These are phyloP conservation scores for Gymnoscopelus microlampas DNA, from an alignment of 2,797 vertebrate genomes.

Conservation along the genomic window DNA sequence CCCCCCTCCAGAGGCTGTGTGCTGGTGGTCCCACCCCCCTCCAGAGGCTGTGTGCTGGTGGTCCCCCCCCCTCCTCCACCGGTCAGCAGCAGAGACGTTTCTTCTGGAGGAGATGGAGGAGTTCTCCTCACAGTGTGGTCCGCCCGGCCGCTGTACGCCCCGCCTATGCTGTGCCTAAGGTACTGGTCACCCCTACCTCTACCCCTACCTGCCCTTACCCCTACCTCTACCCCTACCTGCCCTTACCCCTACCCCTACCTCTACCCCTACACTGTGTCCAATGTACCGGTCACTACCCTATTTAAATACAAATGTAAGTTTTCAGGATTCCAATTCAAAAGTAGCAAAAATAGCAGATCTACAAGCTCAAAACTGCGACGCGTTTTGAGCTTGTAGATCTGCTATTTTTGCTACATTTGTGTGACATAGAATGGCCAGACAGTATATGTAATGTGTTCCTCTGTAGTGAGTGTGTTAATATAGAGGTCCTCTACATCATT, in stretches of 20 bases:
- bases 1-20: constrained; percentile 45
- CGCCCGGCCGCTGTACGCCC: constrained; percentile 75
- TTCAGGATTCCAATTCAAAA: no score
- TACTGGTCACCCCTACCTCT: constrained; percentile 40
- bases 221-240: not conserved
- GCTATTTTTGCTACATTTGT: no score
- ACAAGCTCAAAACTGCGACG: no score
- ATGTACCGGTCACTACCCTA: constrained; percentile 61
- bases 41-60: constrained; percentile 56
- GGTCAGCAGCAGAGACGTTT: constrained; percentile 67
- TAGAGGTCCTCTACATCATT: no score
- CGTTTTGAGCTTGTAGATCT: no score
- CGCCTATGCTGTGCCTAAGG: constrained; percentile 77
- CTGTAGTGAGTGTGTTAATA: no score
- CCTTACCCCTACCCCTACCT: constrained; percentile 32
- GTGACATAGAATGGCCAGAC: no score
- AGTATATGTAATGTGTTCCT: no score
- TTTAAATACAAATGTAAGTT: no score
- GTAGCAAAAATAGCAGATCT: no score
- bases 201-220: constrained; percentile 37
- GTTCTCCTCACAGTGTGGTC: constrained; percentile 71
- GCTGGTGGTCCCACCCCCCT: not conserved
- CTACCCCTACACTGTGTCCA: constrained; percentile 71
- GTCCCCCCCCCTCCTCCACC: constrained; percentile 26
- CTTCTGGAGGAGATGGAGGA: constrained; percentile 81